phyloP scores from a whole-genome alignment of 2,113 vertebrate genomes.

The Panurus biarmicus region DNA sequence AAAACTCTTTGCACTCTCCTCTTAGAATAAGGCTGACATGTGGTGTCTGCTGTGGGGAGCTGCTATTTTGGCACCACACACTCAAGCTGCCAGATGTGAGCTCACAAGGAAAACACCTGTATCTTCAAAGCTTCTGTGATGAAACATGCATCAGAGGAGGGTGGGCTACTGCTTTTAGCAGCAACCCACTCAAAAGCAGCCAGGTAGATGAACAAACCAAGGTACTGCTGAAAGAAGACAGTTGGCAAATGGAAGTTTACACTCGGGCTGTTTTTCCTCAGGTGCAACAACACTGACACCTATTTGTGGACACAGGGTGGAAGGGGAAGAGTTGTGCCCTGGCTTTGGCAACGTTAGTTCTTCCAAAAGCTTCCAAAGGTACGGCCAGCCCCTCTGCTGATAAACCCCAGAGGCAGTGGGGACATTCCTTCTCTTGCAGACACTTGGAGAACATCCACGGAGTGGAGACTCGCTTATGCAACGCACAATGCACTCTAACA shows the following conservation, averaged over 20 bases:
- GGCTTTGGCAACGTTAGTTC: neutral
- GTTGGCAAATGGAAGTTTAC: neutral
- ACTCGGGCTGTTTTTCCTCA: neutral
- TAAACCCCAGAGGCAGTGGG: neutral
- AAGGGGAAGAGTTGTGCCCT: neutral
- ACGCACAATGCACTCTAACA: neutral
- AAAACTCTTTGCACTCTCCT: neutral
- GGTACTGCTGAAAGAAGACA: neutral
- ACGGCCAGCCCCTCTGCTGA: neutral
- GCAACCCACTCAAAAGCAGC: neutral
- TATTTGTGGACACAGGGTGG: neutral
- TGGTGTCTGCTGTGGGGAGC: neutral
- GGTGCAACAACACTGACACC: neutral
- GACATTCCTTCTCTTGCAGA: neutral
- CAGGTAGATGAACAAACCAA: neutral
- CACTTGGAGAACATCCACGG: neutral
- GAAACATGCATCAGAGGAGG: neutral
- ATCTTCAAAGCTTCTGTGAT: neutral
- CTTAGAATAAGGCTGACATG: neutral
- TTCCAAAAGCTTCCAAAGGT: neutral
- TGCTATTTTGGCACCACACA: neutral
- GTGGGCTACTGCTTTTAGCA: neutral
- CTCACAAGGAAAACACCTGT: neutral
- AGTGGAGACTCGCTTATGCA: fast-evolving
- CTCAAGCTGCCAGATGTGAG: neutral